Evolutionary conservation across 92 coral and sea anemone species (phyloP).

Genomic region (Umimayanthus chanpuru): DNA sequence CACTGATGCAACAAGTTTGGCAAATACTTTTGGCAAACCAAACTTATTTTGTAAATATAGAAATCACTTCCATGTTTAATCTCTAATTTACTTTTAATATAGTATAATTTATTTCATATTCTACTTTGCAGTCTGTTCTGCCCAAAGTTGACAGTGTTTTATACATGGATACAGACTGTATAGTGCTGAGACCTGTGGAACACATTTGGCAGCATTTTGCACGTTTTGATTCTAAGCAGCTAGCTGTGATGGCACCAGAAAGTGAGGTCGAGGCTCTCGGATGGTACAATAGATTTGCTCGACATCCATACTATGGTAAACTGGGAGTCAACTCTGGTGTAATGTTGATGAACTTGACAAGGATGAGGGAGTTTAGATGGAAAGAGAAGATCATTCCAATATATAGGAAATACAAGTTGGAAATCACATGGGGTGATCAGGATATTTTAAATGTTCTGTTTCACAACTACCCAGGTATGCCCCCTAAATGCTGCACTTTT

Average conservation of each 20-base stretch:
- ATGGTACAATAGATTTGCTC: slow-evolving; percentile 94
- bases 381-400: slow-evolving; percentile 68
- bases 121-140: too few relatives aligned
- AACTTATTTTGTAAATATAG: too few relatives aligned
- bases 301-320: slow-evolving; percentile 91
- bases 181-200: too few relatives aligned
- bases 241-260: slow-evolving; percentile 87
- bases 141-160: too few relatives aligned
- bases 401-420: slow-evolving; percentile 72
- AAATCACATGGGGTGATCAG: slow-evolving; percentile 94
- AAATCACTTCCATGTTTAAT: too few relatives aligned
- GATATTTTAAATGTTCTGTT: slow-evolving; percentile 87
- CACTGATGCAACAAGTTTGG: too few relatives aligned
- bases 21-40: too few relatives aligned
- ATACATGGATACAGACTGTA: too few relatives aligned
- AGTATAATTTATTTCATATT: too few relatives aligned
- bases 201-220: slow-evolving; percentile 84
- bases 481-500: neutral
- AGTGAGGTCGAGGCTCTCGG: slow-evolving; percentile 71
- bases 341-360: slow-evolving; percentile 91
- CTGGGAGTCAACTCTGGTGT: slow-evolving; percentile 97
- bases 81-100: too few relatives aligned
- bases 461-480: slow-evolving; percentile 87
- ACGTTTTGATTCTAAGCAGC: slow-evolving; percentile 70
- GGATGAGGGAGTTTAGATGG: slow-evolving; percentile 76